Base-by-base conservation (phyloP, 92 coral and sea anemone genomes). In the Actinernus sp. region DNA sequence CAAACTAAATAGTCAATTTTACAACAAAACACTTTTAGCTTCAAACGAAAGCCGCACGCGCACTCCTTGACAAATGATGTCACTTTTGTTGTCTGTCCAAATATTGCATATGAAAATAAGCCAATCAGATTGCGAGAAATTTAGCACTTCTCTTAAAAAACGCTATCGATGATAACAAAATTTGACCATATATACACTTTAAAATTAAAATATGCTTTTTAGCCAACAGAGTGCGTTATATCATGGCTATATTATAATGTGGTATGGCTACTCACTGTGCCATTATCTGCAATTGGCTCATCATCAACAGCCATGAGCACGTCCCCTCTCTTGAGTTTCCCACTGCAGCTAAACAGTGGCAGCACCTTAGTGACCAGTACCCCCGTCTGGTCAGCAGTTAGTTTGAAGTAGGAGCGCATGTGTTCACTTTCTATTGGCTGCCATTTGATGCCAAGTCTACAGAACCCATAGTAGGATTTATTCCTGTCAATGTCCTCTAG, bases 361-460 rank as follows among this genome's bases (percentile, higher is more conserved):
- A 90, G 63, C 33, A 90, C 92, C 48, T 90, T 90, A 38, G 96
- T 85, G 1, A 90, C 80, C 12, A 90, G 69, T 13, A 90, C 88
- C 3, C 96, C 96, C 0, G 96, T 90, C 76, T 85, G 92, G 4
- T 81, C 77, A 22, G 24, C n/a, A 0, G 88, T 62, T 53, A 90
- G 43, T 79, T 90, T 83, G 58, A 90, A 90, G 72, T 90, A 90
- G 10, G 74, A 74, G 17, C 96, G 64, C 96, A 90, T 90, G 65
- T 90, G 96, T 28, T 90, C 96, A 16, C 96, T 90, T 40, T 90
- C 96, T 9, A 90, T 90, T 26, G 96, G 92, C 82, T 90, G 96
- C 96, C 96, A 90, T 63, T 90, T 90, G 76, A 90, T 76, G 18
- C 96, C 96, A 29, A 90, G 92, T 11, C 92, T 81, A 50, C 96